Evolutionary conservation across 2,797 vertebrate genomes (phyloP), one percentile per base, ranked within the genome.

Genomic region (Enteromius afrohamiltoni): DNA sequence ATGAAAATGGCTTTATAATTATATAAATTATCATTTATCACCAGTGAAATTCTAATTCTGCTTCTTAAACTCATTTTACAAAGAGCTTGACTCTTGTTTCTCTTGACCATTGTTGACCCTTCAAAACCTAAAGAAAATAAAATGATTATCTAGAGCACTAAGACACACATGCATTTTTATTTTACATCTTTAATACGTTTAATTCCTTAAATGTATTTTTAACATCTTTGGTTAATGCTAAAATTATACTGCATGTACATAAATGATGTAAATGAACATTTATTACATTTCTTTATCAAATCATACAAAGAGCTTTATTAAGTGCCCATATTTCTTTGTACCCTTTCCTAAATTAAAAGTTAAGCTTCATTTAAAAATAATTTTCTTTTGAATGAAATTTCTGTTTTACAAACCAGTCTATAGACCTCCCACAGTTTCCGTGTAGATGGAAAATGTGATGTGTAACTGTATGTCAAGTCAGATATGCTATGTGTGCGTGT

Each of bases 361-460:
- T 60, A 23, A 13, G 6, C 21, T 23, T 69, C 3, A 45, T 49
- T 71, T 71, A 34, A 31, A 6, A 65, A 31, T 7, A 49, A 47
- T 21, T 60, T 31, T 4, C 6, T 64, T 64, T 77, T 68, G 21
- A 45, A 45, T 23, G 47, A 13, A 6, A 34, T 74, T 6, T 74
- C 19, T 34, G 3, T n/a, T 53, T 53, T n/a, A 45, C 78, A 58
- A 70, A 45, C 58, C 16, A 4, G 19, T 23, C 23, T 16, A 51
- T n/a, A 42, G 47, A 42, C 34, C 31, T 29, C 42, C 29, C 58
- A 26, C 69, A 62, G 69, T 11, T 75, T 37, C 14, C 40, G 40
- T 77, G 37, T 40, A 4, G 45, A 55, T 53, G 60, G 31, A 40
- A 82, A 82, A 75, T 23, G 31, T 29, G 58, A 51, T 17, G 70